A percentile compares a stretch with the other conserved stretches of the same genome.
These are phyloP conservation scores for Protophormia terraenovae DNA, from an alignment of 2,888 invertebrate genomes.

Conservation along the genomic window DNA sequence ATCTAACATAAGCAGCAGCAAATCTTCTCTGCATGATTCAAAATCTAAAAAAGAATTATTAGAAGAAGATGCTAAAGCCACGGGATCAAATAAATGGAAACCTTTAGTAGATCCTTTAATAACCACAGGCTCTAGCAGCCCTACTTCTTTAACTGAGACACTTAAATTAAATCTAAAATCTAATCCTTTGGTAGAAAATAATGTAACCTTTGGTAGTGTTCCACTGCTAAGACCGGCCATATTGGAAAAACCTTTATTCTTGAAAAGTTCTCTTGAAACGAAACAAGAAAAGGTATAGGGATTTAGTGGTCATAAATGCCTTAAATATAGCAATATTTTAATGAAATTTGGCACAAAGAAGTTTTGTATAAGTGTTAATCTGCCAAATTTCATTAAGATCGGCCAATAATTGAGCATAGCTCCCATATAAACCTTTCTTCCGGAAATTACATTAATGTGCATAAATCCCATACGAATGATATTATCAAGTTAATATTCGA, in stretches of 20 bases:
- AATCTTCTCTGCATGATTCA: constrained; percentile 42
- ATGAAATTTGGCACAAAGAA: too few species aligned
- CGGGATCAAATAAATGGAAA: constrained; percentile 75
- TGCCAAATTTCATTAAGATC: too few species aligned
- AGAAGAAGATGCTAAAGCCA: constrained; percentile 52
- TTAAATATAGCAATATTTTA: too few species aligned
- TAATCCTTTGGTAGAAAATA: constrained; percentile 78
- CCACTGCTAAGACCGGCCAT: constrained; percentile 78
- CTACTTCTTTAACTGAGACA: constrained; percentile 40
- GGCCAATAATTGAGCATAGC: too few species aligned
- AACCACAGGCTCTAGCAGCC: too few species aligned
- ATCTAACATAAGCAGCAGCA: constrained; percentile 16
- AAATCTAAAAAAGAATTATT: constrained; percentile 56
- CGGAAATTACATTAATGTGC: too few species aligned
- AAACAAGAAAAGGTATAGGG: constrained; percentile 64
- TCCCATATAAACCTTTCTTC: too few species aligned
- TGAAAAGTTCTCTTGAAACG: constrained; percentile 71
- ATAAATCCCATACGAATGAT: too few species aligned
- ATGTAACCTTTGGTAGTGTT: constrained; percentile 79
- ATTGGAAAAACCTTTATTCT: constrained; percentile 78
- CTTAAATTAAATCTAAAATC: constrained; percentile 72
- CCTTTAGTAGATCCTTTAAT: constrained; percentile 51
- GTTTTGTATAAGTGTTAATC: too few species aligned
- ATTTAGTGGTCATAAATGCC: too few species aligned
- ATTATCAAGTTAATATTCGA: too few species aligned